phyloP scores from a whole-genome alignment of 2,888 invertebrate species.

The Crepidodera aurea region DNA sequence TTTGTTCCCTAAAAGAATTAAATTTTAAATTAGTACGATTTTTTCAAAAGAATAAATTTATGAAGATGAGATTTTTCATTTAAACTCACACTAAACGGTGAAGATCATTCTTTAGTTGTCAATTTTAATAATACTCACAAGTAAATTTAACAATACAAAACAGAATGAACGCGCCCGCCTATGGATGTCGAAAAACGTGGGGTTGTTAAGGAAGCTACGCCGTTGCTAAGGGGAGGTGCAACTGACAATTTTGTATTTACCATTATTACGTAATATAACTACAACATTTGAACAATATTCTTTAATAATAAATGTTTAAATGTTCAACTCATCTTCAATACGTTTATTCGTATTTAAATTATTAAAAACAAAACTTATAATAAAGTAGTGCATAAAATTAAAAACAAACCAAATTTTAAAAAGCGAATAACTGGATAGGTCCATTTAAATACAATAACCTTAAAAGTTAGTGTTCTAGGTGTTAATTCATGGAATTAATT shows the following conservation, averaged over 20 bases:
- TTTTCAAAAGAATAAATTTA: slow-evolving; percentile 24
- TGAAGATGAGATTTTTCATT: slow-evolving; percentile 17
- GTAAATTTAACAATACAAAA: no score
- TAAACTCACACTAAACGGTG: no score
- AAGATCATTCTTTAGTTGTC: no score
- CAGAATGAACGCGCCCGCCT: no score
- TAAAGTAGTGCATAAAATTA: slow-evolving; percentile 17
- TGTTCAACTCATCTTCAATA: slow-evolving; percentile 8
- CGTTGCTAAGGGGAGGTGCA: no score
- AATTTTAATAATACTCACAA: no score
- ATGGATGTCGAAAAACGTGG: no score
- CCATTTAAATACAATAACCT: slow-evolving; percentile 20
- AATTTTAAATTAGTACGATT: slow-evolving; percentile 13
- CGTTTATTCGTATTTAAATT: slow-evolving; percentile 2
- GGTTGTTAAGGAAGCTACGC: no score
- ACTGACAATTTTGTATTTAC: no score
- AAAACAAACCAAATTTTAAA: slow-evolving; percentile 25
- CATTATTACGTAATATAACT: no score
- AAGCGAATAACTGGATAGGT: slow-evolving; percentile 14
- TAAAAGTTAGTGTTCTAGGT: background rate
- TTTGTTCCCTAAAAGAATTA: slow-evolving; percentile 67
- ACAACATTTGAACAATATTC: background rate
- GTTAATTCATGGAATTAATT: no score
- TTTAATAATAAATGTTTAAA: background rate
- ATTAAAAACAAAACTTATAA: slow-evolving; percentile 3